Conservation (phyloP, 2,797 vertebrate genomes). For the Malurus leucopterus region DNA sequence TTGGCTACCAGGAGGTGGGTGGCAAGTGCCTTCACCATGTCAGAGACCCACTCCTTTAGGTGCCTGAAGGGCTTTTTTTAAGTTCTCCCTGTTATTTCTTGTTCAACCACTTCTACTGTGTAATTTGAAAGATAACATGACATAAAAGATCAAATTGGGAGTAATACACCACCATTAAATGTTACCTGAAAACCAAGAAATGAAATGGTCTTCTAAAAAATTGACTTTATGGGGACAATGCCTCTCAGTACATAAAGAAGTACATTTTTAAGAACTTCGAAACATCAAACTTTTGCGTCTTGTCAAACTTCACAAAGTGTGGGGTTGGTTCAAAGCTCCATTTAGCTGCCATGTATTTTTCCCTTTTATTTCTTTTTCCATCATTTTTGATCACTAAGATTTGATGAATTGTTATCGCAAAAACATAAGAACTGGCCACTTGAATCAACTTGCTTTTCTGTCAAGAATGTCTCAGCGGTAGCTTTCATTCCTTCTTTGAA, state of each 20-base stretch:
- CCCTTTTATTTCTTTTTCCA: conserved; percentile 37
- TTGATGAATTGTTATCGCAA: conserved; percentile 45
- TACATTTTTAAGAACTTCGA: neutral
- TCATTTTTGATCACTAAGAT: conserved; percentile 38
- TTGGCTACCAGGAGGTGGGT: neutral
- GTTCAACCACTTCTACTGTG: neutral
- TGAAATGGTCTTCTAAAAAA: neutral
- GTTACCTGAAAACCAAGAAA: neutral
- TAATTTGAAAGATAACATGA: neutral
- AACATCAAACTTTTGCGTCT: conserved; percentile 4
- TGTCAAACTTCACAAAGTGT: conserved; percentile 21
- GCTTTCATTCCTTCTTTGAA: conserved; percentile 42
- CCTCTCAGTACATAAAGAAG: neutral
- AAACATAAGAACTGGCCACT: conserved; percentile 44
- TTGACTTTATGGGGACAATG: neutral
- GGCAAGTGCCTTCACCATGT: neutral
- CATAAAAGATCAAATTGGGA: neutral
- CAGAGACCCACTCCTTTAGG: rapidly evolving
- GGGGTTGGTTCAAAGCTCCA: neutral
- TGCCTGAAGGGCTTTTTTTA: neutral
- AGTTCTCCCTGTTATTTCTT: neutral
- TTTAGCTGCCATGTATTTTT: conserved; percentile 31
- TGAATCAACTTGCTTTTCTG: conserved; percentile 49
- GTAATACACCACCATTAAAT: neutral
- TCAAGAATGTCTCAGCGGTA: conserved; percentile 54